Evolutionary conservation across 64 coral and sea anemone species (phyloP).

Genomic region (Porites lutea): DNA sequence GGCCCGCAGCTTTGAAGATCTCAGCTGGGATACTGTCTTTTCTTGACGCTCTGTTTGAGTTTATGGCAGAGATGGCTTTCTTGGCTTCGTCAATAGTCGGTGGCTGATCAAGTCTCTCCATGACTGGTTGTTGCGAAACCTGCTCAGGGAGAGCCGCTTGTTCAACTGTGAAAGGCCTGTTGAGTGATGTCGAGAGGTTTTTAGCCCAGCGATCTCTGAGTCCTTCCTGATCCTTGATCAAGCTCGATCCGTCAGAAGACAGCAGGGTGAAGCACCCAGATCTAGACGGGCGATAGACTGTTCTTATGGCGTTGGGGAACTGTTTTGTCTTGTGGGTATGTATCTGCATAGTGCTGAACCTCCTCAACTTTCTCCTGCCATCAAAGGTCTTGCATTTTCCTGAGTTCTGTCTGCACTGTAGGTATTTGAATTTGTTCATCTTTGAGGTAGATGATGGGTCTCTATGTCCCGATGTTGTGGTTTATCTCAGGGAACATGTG

Average conservation of each 20-base stretch:
- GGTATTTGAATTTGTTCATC: conserved; percentile 23
- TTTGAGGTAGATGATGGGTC: conserved; percentile 15
- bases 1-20: conserved; percentile 34
- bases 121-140: not conserved
- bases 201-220: conserved; percentile 25
- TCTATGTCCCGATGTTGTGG: too few relatives aligned
- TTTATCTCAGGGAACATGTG: too few relatives aligned
- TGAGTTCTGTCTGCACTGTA: not conserved
- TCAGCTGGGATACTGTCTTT: conserved; percentile 63
- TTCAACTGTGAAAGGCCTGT: not conserved
- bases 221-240: conserved; percentile 60
- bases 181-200: conserved; percentile 37
- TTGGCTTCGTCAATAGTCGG: conserved; percentile 55
- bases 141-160: not conserved
- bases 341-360: conserved; percentile 40
- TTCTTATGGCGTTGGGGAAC: conserved; percentile 34
- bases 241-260: conserved; percentile 39
- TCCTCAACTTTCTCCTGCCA: conserved; percentile 42
- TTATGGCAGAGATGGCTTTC: conserved; percentile 64
- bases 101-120: not conserved
- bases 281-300: conserved; percentile 12
- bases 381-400: conserved; percentile 37
- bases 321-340: conserved; percentile 29
- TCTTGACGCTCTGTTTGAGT: conserved; percentile 36
- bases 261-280: conserved; percentile 34